Evolutionary conservation across 2,888 invertebrate species (phyloP), one percentile per base, ranked within the genome.

Genomic region (Hirtodrosophila cameraria): DNA sequence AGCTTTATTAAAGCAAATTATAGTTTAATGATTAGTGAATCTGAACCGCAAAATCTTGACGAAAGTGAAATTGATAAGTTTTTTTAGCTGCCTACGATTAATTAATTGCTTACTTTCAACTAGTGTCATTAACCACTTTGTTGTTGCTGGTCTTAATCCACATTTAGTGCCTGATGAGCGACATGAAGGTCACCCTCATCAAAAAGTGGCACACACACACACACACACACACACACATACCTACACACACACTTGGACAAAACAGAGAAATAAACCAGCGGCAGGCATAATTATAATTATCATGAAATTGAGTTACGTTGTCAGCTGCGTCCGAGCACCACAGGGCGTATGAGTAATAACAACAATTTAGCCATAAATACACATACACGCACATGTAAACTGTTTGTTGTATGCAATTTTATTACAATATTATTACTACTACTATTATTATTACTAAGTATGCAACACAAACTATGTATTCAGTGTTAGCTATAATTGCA

Each of bases 241-340:
- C n/a, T n/a, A n/a, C n/a, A n/a, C 27, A 41, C 45, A 38, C 7
- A 11, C 12, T n/a, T 11, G 13, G 39, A 25, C 15, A 35, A n/a
- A 9, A 11, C 12, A 31, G 35, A 49, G 54, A 71, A 49, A 61
- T 61, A 80, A 62, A 76, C 35, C 73, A 77, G 57, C 63, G 50
- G 74, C 78, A 50, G 72, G 61, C 83, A 55, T 70, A 78, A 82
- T 81, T 85, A 78, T 79, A 85, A 85, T 84, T 84, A 84, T 77
- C 74, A 61, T 60, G 57, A 81, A 84, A 84, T 78, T 78, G 62
- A 74, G 85, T 81, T 84, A 77, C 62, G 69, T 63, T 81, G 82
- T 74, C 70, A 74, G 70, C 71, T 58, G 53, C 33, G 62, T 36
- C 35, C 39, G 58, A 12, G 50, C 70, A 43, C 63, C 33, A 59